Evolutionary conservation across 2,888 invertebrate genomes (phyloP), one percentile per base, ranked within the genome.

Genomic region (Epinotia nisella): DNA sequence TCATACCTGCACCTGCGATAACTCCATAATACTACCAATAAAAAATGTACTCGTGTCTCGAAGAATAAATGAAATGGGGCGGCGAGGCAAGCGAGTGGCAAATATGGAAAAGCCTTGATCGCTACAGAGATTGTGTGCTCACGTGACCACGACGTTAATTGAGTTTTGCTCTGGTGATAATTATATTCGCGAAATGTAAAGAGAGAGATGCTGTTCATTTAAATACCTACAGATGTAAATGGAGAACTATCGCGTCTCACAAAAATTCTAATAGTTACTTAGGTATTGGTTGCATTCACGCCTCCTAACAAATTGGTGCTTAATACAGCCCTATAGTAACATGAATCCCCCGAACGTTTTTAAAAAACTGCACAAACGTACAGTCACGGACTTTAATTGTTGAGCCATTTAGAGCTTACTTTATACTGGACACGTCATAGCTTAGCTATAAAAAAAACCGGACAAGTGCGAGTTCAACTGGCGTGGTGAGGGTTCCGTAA

Each of bases 51-150:
- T 21, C 45, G 56, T 49, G 45, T 49, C 70, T 39, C 17, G 58
- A 19, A 17, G 17, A 17, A 65, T 29, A 67, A 60, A 70, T 73
- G 65, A 74, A 74, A 73, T 75, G 75, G 74, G 75, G 56, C 62
- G 51, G 29, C 67, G 75, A 75, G 71, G 76, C 64, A 72, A 77
- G 73, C 77, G 29, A 68, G 76, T 71, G 71, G 78, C 78, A 76
- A 81, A 83, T 81, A 80, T 77, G 80, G 75, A 75, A 59, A 78
- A 77, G 75, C 83, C 81, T 82, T 83, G 82, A 82, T 83, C 78
- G 75, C 76, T 76, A 75, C 76, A 78, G 76, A 80, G 81, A 82
- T 81, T 81, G 77, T 68, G 82, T 81, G 82, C 11, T 35, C 62
- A n/a, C 51, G 35, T 53, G 41, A 56, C 65, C 35, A n/a, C n/a